phyloP scores from a whole-genome alignment of 2,113 vertebrate species.

The Callospermophilus lateralis region DNA sequence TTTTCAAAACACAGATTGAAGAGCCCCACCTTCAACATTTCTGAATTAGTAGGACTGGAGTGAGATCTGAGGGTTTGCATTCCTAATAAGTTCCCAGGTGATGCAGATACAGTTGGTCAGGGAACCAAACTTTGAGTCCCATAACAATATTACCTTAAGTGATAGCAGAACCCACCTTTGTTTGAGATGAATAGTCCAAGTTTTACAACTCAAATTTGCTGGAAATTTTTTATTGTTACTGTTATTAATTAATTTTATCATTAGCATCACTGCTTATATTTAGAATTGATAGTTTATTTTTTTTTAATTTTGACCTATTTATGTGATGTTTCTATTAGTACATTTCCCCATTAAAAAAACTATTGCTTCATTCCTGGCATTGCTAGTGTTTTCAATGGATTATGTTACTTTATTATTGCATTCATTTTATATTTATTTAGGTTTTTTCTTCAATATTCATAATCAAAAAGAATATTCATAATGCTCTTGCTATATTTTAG shows the following conservation, averaged over 20 bases:
- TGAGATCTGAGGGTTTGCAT: not conserved
- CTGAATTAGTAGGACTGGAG: not conserved
- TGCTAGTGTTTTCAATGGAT: not conserved
- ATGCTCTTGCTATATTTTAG: not conserved
- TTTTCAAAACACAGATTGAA: not conserved
- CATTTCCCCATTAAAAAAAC: slow-evolving; percentile 14
- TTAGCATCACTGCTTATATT: slow-evolving; percentile 15
- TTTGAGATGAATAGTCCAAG: not conserved
- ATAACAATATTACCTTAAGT: not conserved
- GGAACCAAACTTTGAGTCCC: not conserved
- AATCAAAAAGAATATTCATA: not conserved
- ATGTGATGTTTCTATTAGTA: slow-evolving; percentile 22
- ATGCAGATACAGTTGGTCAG: not conserved
- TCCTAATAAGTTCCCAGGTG: not conserved
- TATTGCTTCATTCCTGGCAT: slow-evolving; percentile 7
- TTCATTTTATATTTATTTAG: slow-evolving; percentile 43
- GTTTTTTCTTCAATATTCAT: not conserved
- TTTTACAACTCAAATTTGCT: slow-evolving; percentile 14
- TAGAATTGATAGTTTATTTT: slow-evolving; percentile 17
- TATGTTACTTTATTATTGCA: not conserved
- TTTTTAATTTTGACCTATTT: not conserved
- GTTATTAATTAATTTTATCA: slow-evolving; percentile 38
- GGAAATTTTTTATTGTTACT: not conserved
- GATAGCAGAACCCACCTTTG: not conserved
- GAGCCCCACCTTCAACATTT: not conserved